Evolutionary conservation across 2,888 invertebrate genomes (phyloP).

Genomic region (Conops quadrifasciatus): DNA sequence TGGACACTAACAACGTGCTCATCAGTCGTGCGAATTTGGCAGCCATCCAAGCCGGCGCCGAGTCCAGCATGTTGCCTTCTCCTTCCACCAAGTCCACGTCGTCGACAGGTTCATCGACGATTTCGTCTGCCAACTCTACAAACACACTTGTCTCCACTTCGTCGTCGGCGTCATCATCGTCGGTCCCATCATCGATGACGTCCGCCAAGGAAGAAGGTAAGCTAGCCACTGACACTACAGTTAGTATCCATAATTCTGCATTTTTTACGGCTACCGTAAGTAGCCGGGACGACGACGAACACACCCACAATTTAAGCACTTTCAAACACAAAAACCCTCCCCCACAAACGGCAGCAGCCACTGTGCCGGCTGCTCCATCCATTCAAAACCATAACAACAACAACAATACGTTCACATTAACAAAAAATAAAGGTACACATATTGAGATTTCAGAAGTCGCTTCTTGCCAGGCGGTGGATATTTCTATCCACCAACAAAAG

Average conservation of each 20-base stretch:
- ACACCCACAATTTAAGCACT: constrained; percentile 30
- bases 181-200: constrained; percentile 46
- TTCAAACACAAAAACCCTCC: neutral
- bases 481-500: constrained; percentile 27
- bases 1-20: constrained; percentile 53
- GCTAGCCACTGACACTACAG: constrained; percentile 41
- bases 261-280: constrained; percentile 50
- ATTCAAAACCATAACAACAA: constrained; percentile 27
- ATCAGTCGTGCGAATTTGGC: constrained; percentile 57
- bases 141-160: constrained; percentile 37
- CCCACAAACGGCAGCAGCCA: neutral
- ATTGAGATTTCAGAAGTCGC: constrained; percentile 48
- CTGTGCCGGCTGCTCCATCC: too few species aligned
- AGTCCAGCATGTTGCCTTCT: constrained; percentile 54
- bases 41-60: constrained; percentile 50
- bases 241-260: constrained; percentile 38
- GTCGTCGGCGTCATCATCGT: constrained; percentile 47
- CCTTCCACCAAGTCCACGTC: constrained; percentile 61
- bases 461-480: too few species aligned
- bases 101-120: constrained; percentile 57
- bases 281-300: constrained; percentile 43
- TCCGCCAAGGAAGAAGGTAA: constrained; percentile 58
- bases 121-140: constrained; percentile 52
- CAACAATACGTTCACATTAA: constrained; percentile 38
- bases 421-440: constrained; percentile 48